These are phyloP conservation scores for Sialis fuliginosa DNA, from an alignment of 2,888 invertebrate species.

Conservation along the genomic window DNA sequence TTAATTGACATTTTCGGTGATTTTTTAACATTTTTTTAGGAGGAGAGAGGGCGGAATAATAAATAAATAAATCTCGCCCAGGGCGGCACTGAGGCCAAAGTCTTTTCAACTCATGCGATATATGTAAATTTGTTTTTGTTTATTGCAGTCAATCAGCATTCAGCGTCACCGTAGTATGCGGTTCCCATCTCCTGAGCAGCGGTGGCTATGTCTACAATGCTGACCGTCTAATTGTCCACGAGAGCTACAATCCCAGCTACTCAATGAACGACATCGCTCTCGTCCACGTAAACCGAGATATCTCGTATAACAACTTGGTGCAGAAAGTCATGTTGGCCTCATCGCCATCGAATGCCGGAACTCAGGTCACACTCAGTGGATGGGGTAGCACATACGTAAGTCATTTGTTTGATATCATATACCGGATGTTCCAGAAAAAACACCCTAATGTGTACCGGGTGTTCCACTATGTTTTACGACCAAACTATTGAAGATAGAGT, in stretches of 20 bases:
- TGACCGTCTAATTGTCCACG: not conserved
- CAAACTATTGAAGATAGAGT: too few species aligned
- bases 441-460: conserved; percentile 13
- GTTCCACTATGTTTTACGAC: too few species aligned
- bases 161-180: not conserved
- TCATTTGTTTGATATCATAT: not conserved
- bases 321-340: conserved; percentile 6
- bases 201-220: not conserved
- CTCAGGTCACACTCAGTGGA: not conserved
- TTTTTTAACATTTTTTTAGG: too few species aligned
- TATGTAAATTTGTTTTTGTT: not conserved
- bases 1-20: too few species aligned
- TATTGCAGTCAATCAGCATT: not conserved
- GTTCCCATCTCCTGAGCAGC: not conserved
- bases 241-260: not conserved
- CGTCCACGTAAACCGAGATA: not conserved
- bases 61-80: too few species aligned
- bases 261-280: not conserved
- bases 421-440: not conserved
- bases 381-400: conserved; percentile 10
- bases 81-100: too few species aligned
- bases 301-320: not conserved
- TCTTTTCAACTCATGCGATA: too few species aligned
- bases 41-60: too few species aligned
- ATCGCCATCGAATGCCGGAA: not conserved